Evolutionary conservation across 2,113 vertebrate species (phyloP).

Genomic region (Vanacampus margaritifer): DNA sequence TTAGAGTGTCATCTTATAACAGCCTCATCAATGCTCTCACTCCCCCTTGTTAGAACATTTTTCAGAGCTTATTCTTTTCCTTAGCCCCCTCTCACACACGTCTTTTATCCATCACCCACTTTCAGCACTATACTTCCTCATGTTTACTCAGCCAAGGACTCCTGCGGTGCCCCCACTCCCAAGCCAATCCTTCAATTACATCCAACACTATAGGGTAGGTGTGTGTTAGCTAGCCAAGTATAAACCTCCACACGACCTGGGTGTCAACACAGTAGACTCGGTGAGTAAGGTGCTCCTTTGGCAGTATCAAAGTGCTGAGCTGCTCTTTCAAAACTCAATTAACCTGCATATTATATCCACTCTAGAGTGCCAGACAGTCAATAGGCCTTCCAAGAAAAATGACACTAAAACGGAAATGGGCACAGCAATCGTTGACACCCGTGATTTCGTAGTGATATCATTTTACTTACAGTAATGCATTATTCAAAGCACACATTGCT

Average conservation of each 20-base stretch:
- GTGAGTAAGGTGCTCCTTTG: slow-evolving; percentile 22
- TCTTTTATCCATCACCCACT: slow-evolving; percentile 1
- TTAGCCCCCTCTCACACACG: neutral
- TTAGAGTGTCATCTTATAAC: slow-evolving; percentile 19
- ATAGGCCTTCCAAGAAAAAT: slow-evolving; percentile 10
- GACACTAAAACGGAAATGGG: slow-evolving; percentile 20
- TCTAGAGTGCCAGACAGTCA: neutral
- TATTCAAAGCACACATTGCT: slow-evolving; percentile 30
- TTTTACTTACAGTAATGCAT: slow-evolving; percentile 10
- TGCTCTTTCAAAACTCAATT: slow-evolving; percentile 11
- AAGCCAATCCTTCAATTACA: slow-evolving; percentile 14
- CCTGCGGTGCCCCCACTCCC: slow-evolving; percentile 18
- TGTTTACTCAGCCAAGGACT: slow-evolving; percentile 31
- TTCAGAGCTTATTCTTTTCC: neutral
- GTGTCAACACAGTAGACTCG: slow-evolving; percentile 26
- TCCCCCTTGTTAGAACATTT: neutral
- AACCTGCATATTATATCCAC: slow-evolving; percentile 13
- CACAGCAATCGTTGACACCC: slow-evolving; percentile 9
- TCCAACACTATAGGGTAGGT: slow-evolving; percentile 15
- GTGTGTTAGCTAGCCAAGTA: slow-evolving; percentile 6
- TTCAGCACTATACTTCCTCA: slow-evolving; percentile 14
- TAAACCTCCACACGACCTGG: neutral
- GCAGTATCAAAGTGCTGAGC: slow-evolving; percentile 32
- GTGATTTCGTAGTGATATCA: slow-evolving; percentile 4
- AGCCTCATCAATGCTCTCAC: neutral